phyloP scores from a whole-genome alignment of 92 coral and sea anemone genomes.

The Bergia puertoricense region DNA sequence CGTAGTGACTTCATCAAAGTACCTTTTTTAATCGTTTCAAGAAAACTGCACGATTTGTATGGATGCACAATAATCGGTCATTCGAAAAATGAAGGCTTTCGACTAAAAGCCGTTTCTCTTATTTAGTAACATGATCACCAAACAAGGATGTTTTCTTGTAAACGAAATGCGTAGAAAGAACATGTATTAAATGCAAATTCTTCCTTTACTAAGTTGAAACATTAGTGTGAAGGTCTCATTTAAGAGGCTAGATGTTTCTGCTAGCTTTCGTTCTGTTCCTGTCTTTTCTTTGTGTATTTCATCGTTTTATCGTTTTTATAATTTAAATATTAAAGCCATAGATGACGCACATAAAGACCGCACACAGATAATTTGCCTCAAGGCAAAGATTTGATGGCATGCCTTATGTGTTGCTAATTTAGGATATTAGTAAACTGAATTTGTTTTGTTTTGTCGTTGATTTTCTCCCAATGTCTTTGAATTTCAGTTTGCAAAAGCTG shows the following conservation, averaged over 20 bases:
- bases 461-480: not conserved
- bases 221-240: too few relatives aligned
- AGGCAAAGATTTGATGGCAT: not conserved
- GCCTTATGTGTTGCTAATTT: not conserved
- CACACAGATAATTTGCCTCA: not conserved
- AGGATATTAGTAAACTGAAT: not conserved
- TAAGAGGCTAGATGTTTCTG: too few relatives aligned
- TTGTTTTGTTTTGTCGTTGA: not conserved
- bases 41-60: too few relatives aligned
- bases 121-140: not conserved
- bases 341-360: not conserved
- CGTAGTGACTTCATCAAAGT: too few relatives aligned
- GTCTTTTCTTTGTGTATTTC: not conserved
- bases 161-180: too few relatives aligned
- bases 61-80: too few relatives aligned
- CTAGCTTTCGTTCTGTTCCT: not conserved
- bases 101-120: not conserved
- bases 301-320: too few relatives aligned
- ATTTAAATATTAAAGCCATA: too few relatives aligned
- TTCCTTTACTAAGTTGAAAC: not conserved
- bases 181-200: too few relatives aligned
- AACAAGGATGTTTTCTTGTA: not conserved
- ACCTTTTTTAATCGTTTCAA: too few relatives aligned
- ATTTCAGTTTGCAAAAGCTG: not conserved
- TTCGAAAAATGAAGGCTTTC: too few relatives aligned